Percentiles rank a stretch among this genome's conserved stretches.
phyloP scores from a whole-genome alignment of 2,113 vertebrate species.

The Opisthocomus hoazin region DNA sequence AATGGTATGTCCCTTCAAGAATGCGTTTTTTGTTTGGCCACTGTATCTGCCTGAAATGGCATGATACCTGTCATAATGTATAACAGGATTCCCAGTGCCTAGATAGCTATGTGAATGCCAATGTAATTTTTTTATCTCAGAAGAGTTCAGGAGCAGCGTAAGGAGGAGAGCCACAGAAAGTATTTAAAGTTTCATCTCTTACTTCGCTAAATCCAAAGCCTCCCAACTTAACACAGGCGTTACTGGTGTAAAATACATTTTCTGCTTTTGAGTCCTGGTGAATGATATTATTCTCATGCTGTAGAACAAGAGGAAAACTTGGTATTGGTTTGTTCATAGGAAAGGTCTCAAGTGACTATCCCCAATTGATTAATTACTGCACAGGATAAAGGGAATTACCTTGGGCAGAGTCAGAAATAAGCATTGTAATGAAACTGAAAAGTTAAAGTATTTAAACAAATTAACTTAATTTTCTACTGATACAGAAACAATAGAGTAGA shows the following conservation, averaged over 20 bases:
- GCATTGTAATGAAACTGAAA: not conserved
- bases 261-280: conserved; percentile 89
- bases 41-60: conserved; percentile 90
- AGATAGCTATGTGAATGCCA: conserved; percentile 84
- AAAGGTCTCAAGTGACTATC: not conserved
- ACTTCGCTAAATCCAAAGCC: conserved; percentile 93
- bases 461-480: not conserved
- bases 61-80: conserved; percentile 86
- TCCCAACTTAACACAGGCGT: conserved; percentile 85
- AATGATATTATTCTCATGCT: conserved; percentile 92
- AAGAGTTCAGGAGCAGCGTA: conserved; percentile 92
- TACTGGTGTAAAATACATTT: conserved; percentile 88
- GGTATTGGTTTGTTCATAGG: not conserved
- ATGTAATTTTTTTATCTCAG: conserved; percentile 83
- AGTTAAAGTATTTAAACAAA: not conserved
- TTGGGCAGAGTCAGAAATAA: not conserved
- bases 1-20: conserved; percentile 78
- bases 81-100: conserved; percentile 88
- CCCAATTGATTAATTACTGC: not conserved
- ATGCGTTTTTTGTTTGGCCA: conserved; percentile 89
- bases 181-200: conserved; percentile 85
- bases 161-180: conserved; percentile 90
- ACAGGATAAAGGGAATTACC: not conserved
- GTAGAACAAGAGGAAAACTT: conserved; percentile 9
- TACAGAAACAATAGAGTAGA: not conserved